Conservation (phyloP, 2,797 vertebrate genomes). For the Heteromormyrus szaboi region DNA sequence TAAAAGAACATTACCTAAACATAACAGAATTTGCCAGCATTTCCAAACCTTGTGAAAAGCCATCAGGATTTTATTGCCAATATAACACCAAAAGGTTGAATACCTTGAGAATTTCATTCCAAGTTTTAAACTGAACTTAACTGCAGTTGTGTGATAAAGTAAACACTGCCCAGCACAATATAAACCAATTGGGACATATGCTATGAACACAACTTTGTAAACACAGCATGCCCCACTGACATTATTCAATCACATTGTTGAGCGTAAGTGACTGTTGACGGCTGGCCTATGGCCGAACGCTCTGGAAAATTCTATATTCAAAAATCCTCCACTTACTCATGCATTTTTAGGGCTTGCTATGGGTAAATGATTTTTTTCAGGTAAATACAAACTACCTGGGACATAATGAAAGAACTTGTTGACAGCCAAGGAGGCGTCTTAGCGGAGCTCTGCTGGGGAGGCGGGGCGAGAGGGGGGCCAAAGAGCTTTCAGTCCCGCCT, state of each 20-base stretch:
- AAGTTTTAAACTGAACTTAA: conserved; percentile 18
- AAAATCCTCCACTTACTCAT: conserved; percentile 61
- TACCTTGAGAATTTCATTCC: background rate
- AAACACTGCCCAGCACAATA: conserved; percentile 7
- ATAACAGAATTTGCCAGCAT: conserved; percentile 33
- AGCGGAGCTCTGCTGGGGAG: conserved; percentile 48
- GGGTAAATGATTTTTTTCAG: conserved; percentile 70
- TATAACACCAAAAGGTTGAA: conserved; percentile 29
- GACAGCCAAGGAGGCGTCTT: conserved; percentile 67
- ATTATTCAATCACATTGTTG: conserved; percentile 27
- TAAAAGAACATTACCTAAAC: conserved; percentile 6
- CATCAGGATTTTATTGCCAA: conserved; percentile 20
- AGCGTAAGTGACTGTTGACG: conserved; percentile 60
- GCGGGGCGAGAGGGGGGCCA: conserved; percentile 46
- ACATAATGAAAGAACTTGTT: conserved; percentile 69
- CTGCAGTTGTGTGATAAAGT: conserved; percentile 9
- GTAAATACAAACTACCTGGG: conserved; percentile 62
- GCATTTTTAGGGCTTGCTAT: conserved; percentile 68
- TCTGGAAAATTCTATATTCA: conserved; percentile 68
- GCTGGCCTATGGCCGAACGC: conserved; percentile 47
- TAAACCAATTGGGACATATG: conserved; percentile 16
- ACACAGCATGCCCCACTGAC: conserved; percentile 21
- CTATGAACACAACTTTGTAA: conserved; percentile 20
- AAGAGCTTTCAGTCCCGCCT: conserved; percentile 54
- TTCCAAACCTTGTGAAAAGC: conserved; percentile 19